A percentile compares a stretch with the other conserved stretches of the same genome.
Conservation (phyloP, 2,113 vertebrate species). For the Pristiophorus japonicus region DNA sequence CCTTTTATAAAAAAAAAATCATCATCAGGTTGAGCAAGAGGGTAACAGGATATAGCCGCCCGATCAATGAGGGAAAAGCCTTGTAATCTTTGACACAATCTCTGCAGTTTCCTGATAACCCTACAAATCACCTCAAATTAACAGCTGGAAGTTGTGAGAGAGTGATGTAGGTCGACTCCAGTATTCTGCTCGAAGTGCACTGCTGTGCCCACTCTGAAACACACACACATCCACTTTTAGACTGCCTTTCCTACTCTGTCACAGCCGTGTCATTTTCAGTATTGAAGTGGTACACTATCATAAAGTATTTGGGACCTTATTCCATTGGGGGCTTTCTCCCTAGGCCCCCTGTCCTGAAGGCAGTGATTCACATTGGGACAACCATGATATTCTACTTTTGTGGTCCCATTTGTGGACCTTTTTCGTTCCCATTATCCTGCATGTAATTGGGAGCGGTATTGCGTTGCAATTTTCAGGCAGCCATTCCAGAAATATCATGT, state of each 20-base stretch:
- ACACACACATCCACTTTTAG: not conserved
- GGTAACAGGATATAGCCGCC: not conserved
- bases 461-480: not conserved
- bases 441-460: not conserved
- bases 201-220: not conserved
- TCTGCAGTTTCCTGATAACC: not conserved
- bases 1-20: not conserved
- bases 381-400: not conserved
- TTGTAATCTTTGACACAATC: not conserved
- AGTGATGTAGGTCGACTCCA: not conserved
- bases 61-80: not conserved
- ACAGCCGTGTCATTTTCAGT: not conserved
- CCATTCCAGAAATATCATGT: not conserved
- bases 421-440: not conserved
- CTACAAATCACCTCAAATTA: not conserved
- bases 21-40: not conserved
- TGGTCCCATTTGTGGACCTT: not conserved
- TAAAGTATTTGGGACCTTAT: not conserved
- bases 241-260: not conserved
- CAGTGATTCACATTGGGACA: not conserved
- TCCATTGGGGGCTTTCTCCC: not conserved
- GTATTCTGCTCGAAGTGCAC: not conserved
- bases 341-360: not conserved
- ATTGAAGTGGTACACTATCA: not conserved
- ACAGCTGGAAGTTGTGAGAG: not conserved